phyloP scores from a whole-genome alignment of 2,888 invertebrate species.

The Rutpela maculata region DNA sequence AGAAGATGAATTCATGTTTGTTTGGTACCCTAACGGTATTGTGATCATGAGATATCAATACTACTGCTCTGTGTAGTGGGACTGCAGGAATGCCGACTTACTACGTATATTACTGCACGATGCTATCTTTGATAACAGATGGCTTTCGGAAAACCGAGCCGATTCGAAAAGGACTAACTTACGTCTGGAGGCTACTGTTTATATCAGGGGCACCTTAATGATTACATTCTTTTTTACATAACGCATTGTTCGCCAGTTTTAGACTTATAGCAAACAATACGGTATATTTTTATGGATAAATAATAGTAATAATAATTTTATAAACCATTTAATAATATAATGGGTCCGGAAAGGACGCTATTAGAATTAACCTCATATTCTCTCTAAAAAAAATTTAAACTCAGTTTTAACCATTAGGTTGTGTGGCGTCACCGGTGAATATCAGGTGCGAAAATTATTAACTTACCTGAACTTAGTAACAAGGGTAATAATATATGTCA shows the following conservation, averaged over 20 bases:
- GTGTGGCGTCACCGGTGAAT: too few relatives aligned
- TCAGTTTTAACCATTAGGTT: too few relatives aligned
- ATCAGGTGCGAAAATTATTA: too few relatives aligned
- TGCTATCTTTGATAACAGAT: slow-evolving; percentile 67
- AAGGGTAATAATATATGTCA: too few relatives aligned
- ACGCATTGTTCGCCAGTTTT: not conserved
- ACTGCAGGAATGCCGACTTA: slow-evolving; percentile 59
- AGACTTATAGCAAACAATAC: not conserved
- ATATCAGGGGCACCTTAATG: not conserved
- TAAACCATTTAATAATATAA: too few relatives aligned
- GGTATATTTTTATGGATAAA: too few relatives aligned
- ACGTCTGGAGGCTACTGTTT: slow-evolving; percentile 42
- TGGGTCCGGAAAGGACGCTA: too few relatives aligned
- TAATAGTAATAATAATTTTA: too few relatives aligned
- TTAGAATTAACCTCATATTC: too few relatives aligned
- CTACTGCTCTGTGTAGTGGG: slow-evolving; percentile 60
- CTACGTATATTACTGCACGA: slow-evolving; percentile 65
- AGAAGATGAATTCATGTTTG: slow-evolving; percentile 65
- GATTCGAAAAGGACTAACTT: slow-evolving; percentile 58
- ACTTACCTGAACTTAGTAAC: too few relatives aligned
- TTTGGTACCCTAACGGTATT: slow-evolving; percentile 63
- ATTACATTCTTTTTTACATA: not conserved
- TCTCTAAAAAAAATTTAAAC: too few relatives aligned
- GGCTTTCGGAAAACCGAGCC: slow-evolving; percentile 65
- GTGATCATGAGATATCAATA: slow-evolving; percentile 66